phyloP scores from a whole-genome alignment of 2,113 vertebrate genomes.

The Myodes glareolus region DNA sequence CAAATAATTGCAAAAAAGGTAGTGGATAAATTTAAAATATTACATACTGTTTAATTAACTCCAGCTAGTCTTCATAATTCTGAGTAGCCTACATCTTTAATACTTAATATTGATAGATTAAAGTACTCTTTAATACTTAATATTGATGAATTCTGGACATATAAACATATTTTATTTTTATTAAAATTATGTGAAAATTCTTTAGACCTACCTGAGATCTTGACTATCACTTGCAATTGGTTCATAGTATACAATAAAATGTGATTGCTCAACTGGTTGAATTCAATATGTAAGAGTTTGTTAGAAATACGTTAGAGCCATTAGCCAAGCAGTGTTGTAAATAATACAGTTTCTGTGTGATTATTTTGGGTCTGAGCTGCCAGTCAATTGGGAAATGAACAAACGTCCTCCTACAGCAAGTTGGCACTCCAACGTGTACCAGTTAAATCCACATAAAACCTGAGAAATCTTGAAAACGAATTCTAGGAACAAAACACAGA shows the following conservation, averaged over 20 bases:
- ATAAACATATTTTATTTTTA: neutral
- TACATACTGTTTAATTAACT: neutral
- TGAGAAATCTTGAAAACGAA: too few relatives aligned
- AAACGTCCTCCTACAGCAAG: too few relatives aligned
- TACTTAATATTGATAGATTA: too few relatives aligned
- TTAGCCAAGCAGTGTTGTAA: too few relatives aligned
- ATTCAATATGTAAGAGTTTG: too few relatives aligned
- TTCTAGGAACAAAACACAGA: too few relatives aligned
- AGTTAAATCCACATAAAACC: too few relatives aligned
- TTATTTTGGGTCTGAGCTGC: too few relatives aligned
- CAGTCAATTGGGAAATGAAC: too few relatives aligned
- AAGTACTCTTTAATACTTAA: neutral
- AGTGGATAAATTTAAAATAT: neutral
- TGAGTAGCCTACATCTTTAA: neutral
- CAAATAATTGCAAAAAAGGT: neutral
- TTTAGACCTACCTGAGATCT: neutral
- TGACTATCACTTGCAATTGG: slow-evolving; percentile 10
- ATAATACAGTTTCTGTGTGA: too few relatives aligned
- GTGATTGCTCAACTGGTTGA: neutral
- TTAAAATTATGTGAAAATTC: neutral
- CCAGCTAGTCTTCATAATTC: neutral
- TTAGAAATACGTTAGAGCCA: too few relatives aligned
- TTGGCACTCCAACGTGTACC: too few relatives aligned
- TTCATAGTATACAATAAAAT: slow-evolving; percentile 50
- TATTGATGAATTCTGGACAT: neutral